A percentile compares a stretch with the other conserved stretches of the same genome.
These are phyloP conservation scores for Catamblyrhynchus diadema DNA, from an alignment of 2,797 vertebrate species.

Conservation along the genomic window DNA sequence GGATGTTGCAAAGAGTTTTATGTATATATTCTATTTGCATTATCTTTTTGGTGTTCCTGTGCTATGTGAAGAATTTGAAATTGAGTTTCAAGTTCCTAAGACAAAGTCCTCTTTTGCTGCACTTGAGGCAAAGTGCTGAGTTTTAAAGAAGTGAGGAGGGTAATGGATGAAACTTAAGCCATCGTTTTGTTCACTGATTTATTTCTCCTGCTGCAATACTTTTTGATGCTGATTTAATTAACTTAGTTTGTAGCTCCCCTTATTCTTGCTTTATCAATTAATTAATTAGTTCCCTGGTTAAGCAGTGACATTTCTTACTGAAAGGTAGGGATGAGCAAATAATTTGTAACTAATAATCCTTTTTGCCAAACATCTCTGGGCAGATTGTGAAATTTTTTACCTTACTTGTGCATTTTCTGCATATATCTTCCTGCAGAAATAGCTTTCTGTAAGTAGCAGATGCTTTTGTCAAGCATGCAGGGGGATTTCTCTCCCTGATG, in stretches of 20 bases:
- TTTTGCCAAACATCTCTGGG: not conserved
- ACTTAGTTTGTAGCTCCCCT: not conserved
- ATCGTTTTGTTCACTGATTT: not conserved
- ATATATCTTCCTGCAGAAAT: not conserved
- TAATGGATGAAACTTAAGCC: not conserved
- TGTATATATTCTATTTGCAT: not conserved
- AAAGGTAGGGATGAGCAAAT: not conserved
- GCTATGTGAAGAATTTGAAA: not conserved
- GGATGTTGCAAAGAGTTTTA: not conserved
- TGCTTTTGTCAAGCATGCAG: not conserved
- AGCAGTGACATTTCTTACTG: not conserved
- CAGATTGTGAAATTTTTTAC: not conserved
- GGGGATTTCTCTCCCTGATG: not conserved
- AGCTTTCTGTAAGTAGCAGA: not conserved
- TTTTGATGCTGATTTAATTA: not conserved
- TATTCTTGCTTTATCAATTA: not conserved
- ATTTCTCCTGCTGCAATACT: not conserved
- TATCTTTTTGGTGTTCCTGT: not conserved
- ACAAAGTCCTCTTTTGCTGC: not conserved
- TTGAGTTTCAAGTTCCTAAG: not conserved
- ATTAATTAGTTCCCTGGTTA: not conserved
- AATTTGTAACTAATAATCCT: not conserved
- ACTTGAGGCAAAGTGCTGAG: accelerated
- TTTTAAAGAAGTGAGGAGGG: not conserved
- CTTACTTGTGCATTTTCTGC: not conserved